Evolutionary conservation across 2,797 vertebrate species (phyloP).

Genomic region (Pantherophis vulpinus): DNA sequence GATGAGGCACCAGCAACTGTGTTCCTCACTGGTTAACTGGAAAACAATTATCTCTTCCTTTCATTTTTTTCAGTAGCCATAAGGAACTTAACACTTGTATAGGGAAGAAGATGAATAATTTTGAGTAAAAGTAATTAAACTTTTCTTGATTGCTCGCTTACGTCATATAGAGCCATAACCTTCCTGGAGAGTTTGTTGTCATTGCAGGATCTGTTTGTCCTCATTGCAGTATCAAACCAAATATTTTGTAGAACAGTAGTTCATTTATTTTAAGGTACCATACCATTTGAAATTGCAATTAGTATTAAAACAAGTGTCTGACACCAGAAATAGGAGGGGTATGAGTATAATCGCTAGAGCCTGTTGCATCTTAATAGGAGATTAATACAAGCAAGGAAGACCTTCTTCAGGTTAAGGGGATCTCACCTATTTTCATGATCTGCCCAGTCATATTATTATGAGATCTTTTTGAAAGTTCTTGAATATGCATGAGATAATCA

Average conservation of each 20-base stretch:
- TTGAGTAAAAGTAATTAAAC: background rate
- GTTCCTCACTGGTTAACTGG: background rate
- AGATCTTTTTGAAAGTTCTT: constrained; percentile 47
- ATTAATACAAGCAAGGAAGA: constrained; percentile 5
- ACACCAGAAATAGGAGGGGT: constrained; percentile 49
- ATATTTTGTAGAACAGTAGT: constrained; percentile 44
- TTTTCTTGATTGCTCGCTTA: constrained; percentile 18
- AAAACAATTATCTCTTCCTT: background rate
- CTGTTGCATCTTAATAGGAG: constrained; percentile 44
- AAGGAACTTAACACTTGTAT: constrained; percentile 16
- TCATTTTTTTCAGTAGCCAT: background rate
- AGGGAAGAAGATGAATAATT: background rate
- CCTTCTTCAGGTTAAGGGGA: constrained; percentile 43
- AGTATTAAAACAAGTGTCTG: constrained; percentile 48
- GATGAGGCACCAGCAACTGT: background rate
- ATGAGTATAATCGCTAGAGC: background rate
- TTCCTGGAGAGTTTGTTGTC: constrained; percentile 17
- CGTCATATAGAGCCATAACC: constrained; percentile 24
- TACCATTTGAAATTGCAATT: constrained; percentile 56
- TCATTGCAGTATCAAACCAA: constrained; percentile 25
- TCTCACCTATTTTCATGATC: constrained; percentile 21
- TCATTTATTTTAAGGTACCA: constrained; percentile 49
- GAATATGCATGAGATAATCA: constrained; percentile 51
- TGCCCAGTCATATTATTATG: constrained; percentile 34
- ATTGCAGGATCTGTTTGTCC: constrained; percentile 20